Evolutionary conservation across 2,797 vertebrate species (phyloP), one percentile per base, ranked within the genome.

Genomic region (Alfaro cultratus): DNA sequence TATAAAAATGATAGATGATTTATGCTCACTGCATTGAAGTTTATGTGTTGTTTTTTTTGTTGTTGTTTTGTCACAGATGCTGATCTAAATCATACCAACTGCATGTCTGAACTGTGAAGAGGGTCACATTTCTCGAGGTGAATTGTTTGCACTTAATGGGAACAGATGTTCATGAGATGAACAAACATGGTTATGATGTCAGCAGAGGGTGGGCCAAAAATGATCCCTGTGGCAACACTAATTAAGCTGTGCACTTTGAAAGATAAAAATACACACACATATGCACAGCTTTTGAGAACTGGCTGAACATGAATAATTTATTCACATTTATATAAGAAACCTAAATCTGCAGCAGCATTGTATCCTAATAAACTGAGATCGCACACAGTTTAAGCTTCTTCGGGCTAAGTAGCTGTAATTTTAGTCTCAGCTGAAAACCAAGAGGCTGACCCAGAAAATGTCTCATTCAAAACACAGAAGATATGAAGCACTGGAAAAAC

Each of bases 121-220:
- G 3, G 46, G 77, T 85, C 72, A 74, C 67, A 73, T 39, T 39
- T 80, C 76, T 84, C 74, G 43, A 82, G 70, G 53, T 74, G 26
- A 83, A 82, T 29, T 71, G 0, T 84, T 74, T 71, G 36, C 73
- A 23, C 29, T 83, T 77, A 90, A 92, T 79, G 75, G 82, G 71
- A 81, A 70, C 90, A 90, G 89, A 87, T 92, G 85, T 89, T 90
- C 75, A 51, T n/a, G 51, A 79, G 76, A 75, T 49, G 53, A 60
- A 51, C 82, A 84, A 89, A 90, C 74, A 23, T 74, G 75, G 79
- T 55, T 76, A 76, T 85, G 80, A 91, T 72, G 79, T 83, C 78
- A 83, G 23, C 46, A 75, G 60, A 81, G 36, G 80, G 81, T 60
- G 68, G 72, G 49, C 73, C 76, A n/a, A 76, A 67, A 82, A 85